phyloP scores from a whole-genome alignment of 1,140 invertebrate genomes.

The Drosophila bocqueti region DNA sequence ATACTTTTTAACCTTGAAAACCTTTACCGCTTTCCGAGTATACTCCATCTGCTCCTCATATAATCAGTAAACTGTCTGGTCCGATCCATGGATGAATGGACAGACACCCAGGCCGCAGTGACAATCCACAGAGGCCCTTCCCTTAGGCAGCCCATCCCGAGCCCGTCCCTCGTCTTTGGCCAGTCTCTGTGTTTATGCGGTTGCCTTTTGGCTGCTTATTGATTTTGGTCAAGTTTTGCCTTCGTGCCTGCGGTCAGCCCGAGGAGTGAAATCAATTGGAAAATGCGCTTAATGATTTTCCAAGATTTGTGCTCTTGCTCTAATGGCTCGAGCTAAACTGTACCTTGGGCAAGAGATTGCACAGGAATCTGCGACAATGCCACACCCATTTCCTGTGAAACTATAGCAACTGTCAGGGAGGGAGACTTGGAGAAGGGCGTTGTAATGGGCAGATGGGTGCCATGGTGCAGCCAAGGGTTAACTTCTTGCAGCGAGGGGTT shows the following conservation, averaged over 20 bases:
- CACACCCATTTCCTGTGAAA: conserved; percentile 66
- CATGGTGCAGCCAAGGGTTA: conserved; percentile 48
- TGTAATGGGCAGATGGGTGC: conserved; percentile 39
- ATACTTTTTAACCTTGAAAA: too few relatives aligned
- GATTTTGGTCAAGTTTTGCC: conserved; percentile 63
- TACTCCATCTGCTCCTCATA: background rate
- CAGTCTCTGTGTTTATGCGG: conserved; percentile 43
- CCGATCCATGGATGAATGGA: conserved; percentile 40
- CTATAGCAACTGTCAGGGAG: conserved; percentile 52
- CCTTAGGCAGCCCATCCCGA: background rate
- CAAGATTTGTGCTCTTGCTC: conserved; percentile 49
- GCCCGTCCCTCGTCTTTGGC: conserved; percentile 8
- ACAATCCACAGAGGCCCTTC: conserved; percentile 28
- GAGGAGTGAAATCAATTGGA: conserved; percentile 78
- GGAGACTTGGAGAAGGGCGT: conserved; percentile 5
- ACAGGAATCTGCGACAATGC: conserved; percentile 53
- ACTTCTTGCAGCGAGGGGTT: conserved; percentile 41
- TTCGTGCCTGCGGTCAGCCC: conserved; percentile 52
- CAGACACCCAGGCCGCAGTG: conserved; percentile 55
- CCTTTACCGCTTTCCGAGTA: background rate
- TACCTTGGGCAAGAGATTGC: conserved; percentile 48
- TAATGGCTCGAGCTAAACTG: conserved; percentile 55
- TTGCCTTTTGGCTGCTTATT: conserved; percentile 75
- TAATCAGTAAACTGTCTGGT: conserved; percentile 32
- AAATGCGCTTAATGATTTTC: conserved; percentile 81